Evolutionary conservation across 2,113 vertebrate species (phyloP).

Genomic region (Nanger granti): DNA sequence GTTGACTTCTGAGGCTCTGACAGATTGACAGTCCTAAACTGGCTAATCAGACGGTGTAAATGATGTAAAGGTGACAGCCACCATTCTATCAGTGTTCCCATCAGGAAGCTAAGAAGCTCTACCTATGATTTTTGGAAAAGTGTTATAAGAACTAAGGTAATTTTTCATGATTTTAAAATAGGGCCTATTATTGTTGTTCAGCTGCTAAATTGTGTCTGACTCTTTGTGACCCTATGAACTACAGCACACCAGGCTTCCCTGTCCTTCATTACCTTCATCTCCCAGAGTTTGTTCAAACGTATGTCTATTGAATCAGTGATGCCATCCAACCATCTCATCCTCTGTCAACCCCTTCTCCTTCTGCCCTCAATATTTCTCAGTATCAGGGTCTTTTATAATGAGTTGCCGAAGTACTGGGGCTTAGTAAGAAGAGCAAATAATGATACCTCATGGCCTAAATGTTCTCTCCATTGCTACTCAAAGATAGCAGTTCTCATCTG

Average conservation of each 20-base stretch:
- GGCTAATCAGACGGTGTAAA: slow-evolving; percentile 23
- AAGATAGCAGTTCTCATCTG: background rate
- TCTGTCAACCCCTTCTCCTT: background rate
- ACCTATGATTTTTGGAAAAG: background rate
- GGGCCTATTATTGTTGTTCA: background rate
- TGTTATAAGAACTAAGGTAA: background rate
- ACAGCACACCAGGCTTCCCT: background rate
- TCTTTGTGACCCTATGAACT: background rate
- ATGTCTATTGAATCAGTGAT: background rate
- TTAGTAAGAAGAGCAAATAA: background rate
- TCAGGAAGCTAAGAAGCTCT: background rate
- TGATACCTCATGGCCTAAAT: background rate
- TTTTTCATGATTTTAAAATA: background rate
- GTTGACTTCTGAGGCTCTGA: background rate
- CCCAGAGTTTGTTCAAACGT: background rate
- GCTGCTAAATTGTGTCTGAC: background rate
- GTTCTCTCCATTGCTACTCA: background rate
- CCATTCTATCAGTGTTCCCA: background rate
- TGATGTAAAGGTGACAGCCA: background rate
- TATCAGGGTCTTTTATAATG: background rate
- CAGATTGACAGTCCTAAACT: slow-evolving; percentile 15
- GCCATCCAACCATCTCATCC: background rate
- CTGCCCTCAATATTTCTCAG: background rate
- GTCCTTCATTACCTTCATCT: background rate
- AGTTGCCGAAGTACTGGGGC: background rate